Evolutionary conservation across 2,797 vertebrate species (phyloP).

Genomic region (Mormyrus hasselquistii): DNA sequence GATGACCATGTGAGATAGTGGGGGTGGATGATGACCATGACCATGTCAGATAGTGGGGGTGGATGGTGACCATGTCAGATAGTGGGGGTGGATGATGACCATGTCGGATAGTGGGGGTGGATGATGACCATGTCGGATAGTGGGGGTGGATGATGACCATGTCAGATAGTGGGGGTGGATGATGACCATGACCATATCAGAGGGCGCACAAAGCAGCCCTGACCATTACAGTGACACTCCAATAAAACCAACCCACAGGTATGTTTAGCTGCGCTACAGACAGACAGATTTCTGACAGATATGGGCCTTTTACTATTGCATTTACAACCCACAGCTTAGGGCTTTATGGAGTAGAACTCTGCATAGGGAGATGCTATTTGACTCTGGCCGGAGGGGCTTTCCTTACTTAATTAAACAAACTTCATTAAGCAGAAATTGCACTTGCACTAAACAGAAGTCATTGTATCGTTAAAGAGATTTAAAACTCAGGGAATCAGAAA

Average conservation of each 20-base stretch:
- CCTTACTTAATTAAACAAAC: slow-evolving; percentile 3
- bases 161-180: not conserved
- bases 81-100: too few species aligned
- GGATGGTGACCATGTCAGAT: too few species aligned
- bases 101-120: too few species aligned
- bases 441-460: not conserved
- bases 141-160: too few species aligned
- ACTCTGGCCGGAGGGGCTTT: not conserved
- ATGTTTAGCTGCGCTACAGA: not conserved
- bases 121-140: too few species aligned
- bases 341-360: not conserved
- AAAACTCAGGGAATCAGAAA: not conserved
- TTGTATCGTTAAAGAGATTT: not conserved
- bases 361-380: not conserved
- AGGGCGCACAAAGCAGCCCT: not conserved
- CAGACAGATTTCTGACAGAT: not conserved
- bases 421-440: not conserved
- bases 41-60: not conserved
- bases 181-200: not conserved
- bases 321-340: not conserved
- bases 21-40: not conserved
- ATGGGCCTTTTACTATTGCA: not conserved
- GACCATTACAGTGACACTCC: not conserved
- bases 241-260: not conserved
- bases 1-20: not conserved